Evolutionary conservation across 2,113 vertebrate genomes (phyloP), one percentile per base, ranked within the genome.

Genomic region (Equus przewalskii): DNA sequence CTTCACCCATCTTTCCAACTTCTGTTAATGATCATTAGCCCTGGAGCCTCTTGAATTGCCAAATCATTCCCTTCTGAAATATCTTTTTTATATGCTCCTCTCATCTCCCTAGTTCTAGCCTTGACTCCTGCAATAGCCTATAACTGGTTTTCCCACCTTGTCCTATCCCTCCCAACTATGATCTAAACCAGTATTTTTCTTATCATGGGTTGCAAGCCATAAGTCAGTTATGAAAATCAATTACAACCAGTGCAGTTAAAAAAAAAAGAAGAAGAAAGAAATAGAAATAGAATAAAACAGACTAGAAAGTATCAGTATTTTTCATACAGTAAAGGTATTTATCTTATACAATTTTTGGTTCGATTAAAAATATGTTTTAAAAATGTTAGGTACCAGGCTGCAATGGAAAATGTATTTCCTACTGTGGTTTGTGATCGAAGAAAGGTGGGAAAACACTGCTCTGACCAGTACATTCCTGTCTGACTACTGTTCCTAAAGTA

Each of bases 41-140:
- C 58, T 28, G 3, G 41, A 72, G 28, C 7, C 41, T 94, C 56
- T 84, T 33, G 28, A 91, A 79, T 54, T 88, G 81, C 91, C 70
- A 94, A 80, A 30, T 84, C 64, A 94, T 70, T 96, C 62, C 75
- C 75, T 91, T 96, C 36, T 84, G 58, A 87, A 92, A 65, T 46
- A 72, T 36, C 36, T 76, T 85, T 92, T 15, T 70, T 36, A 84
- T 44, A 28, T n/a, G 10, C 28, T 19, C 26, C n/a, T 89, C 72
- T 62, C 30, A 49, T 81, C 84, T 91, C 70, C 89, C 85, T 76
- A 51, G 13, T 69, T 88, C 24, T 82, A 64, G 65, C 51, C 33
- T 95, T 14, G 33, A 93, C 46, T 89, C 54, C 36, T 87, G 76
- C 54, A 70, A 81, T 41, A 81, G 36, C 21, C 73, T 76, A 4